Base-by-base conservation (phyloP, 2,888 invertebrate genomes). In the Achlya flavicornis region DNA sequence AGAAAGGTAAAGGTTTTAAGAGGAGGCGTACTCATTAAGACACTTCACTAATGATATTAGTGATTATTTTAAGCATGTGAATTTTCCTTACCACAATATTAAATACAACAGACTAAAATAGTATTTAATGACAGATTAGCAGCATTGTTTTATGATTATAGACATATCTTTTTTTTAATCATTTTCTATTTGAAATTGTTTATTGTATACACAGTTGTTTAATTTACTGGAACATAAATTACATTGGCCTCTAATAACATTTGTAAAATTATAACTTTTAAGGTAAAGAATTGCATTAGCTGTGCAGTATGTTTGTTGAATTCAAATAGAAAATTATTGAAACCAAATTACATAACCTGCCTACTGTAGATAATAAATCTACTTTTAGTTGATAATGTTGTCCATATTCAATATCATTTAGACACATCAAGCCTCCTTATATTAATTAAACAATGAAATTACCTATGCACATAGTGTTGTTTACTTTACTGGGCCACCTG, bases 1-100 rank as follows among this genome's bases (percentile, higher is more conserved):
- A 93, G 81, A 94, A 94, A 78, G 92, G 94, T 67, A 94, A 94
- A 86, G 91, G 92, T 48, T 94, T 94, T 74, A 94, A 94, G 77
- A 90, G 84, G 84, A 91, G 91, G 85, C 91, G 92, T 69, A 91
- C 89, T 63, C 88, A 93, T 78, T 94, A 82, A 87, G 8, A 59
- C 12, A 2, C 53, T 53, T 19, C 41, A 41, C 3, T 41, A 26
- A 26, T 26, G 1, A 26, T 7, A 12, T 3, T 7, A 19, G 19
- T 53, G 19, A 53, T 10, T 53, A 7, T 19, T 10, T 19, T 53
- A 41, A 12, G 41, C 41, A n/a, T 53, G n/a, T 53, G 19, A 19
- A 53, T 19, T 53, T 53, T 19, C 53, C n/a, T 48, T 10, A 53
- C 10, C 16, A 10, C 16, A 53, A 41, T 43, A 26, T 41, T 26